These are phyloP conservation scores for Andrena trimmerana DNA, from an alignment of 2,888 invertebrate genomes.

Conservation along the genomic window DNA sequence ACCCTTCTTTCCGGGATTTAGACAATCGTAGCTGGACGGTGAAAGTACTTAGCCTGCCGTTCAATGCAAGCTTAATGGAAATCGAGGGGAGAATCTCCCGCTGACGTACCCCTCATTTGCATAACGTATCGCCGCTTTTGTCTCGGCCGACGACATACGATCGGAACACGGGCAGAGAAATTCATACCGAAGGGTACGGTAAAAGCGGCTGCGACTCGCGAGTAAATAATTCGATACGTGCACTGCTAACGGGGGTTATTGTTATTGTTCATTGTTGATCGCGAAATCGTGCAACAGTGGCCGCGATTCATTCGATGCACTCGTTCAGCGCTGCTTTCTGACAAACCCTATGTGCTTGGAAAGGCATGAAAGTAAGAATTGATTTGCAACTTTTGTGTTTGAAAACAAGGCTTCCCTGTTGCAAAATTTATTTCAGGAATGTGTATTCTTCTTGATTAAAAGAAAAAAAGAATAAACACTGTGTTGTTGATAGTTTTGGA, in stretches of 20 bases:
- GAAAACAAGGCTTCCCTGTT: too few species aligned
- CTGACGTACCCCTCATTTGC: constrained; percentile 60
- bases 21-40: constrained; percentile 47
- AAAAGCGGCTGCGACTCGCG: constrained; percentile 16
- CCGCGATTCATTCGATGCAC: constrained; percentile 13
- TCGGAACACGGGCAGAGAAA: constrained; percentile 42
- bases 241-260: constrained; percentile 28
- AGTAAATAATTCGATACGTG: constrained; percentile 48
- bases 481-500: too few species aligned
- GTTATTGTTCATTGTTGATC: constrained; percentile 13
- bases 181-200: constrained; percentile 21
- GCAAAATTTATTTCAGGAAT: too few species aligned
- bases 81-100: constrained; percentile 62
- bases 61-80: constrained; percentile 65
- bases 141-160: constrained; percentile 52
- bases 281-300: constrained; percentile 33
- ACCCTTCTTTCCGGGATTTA: constrained; percentile 8
- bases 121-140: constrained; percentile 70
- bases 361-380: too few species aligned
- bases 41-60: constrained; percentile 55
- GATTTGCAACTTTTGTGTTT: too few species aligned
- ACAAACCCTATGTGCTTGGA: not conserved
- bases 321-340: not conserved
- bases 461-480: too few species aligned
- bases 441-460: too few species aligned